phyloP scores from a whole-genome alignment of 2,888 invertebrate genomes.

The Sinodicranocentrus sp. region DNA sequence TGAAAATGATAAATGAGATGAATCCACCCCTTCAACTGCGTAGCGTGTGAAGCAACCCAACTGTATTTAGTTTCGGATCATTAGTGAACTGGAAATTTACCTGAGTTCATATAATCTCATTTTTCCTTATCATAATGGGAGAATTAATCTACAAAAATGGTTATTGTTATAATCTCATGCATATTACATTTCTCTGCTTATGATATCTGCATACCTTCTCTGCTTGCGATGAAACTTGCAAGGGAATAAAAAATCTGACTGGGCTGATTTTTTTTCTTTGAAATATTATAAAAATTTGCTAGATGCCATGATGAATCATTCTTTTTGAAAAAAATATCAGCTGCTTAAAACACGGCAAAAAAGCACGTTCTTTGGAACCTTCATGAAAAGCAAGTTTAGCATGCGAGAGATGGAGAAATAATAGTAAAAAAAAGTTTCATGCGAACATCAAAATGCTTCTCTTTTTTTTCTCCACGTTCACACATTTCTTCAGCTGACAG shows the following conservation, averaged over 20 bases:
- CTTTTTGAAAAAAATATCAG: not conserved
- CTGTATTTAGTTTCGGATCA: not conserved
- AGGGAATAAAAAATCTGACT: not conserved
- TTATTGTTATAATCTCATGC: too few species aligned
- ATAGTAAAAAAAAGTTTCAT: not conserved
- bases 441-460: conserved; percentile 1
- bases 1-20: too few species aligned
- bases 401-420: too few species aligned
- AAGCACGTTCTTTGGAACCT: too few species aligned
- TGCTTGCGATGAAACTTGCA: too few species aligned
- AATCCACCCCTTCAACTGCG: too few species aligned
- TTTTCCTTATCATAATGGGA: too few species aligned
- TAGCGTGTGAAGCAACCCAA: too few species aligned
- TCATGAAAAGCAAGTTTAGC: not conserved
- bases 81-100: not conserved
- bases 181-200: too few species aligned
- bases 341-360: not conserved
- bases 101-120: not conserved
- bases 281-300: not conserved
- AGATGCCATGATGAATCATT: not conserved
- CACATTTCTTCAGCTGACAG: conserved; percentile 28
- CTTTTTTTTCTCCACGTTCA: not conserved
- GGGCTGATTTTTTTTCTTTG: not conserved
- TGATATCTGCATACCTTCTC: too few species aligned
- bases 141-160: too few species aligned